Conservation (phyloP, 2,888 invertebrate species). For the Spilarctia lutea region DNA sequence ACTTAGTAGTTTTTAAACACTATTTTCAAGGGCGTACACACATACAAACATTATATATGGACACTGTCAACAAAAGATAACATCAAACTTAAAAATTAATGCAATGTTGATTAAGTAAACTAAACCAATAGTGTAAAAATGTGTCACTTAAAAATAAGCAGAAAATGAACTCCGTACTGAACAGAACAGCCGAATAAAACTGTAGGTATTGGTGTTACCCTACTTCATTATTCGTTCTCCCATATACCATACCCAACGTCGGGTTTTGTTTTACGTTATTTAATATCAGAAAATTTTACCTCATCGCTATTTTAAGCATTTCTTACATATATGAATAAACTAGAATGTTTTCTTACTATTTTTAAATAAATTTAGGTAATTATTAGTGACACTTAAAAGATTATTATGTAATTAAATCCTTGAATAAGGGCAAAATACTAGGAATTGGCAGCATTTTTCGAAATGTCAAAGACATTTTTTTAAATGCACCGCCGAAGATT, state of each 20-base stretch:
- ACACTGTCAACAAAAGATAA: slow-evolving; percentile 47
- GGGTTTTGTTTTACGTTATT: not conserved
- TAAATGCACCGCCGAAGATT: not conserved
- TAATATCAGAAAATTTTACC: not conserved
- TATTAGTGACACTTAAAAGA: not conserved
- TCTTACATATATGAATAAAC: not conserved
- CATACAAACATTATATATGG: slow-evolving; percentile 57
- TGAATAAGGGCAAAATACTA: not conserved
- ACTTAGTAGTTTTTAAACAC: slow-evolving; percentile 78
- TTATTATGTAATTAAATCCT: not conserved
- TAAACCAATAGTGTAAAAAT: slow-evolving; percentile 55
- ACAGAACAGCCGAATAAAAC: slow-evolving; percentile 38
- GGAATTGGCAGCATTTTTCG: not conserved
- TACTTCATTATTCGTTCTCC: not conserved
- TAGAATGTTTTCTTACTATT: not conserved
- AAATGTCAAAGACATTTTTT: slow-evolving; percentile 10
- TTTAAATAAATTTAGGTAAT: not conserved
- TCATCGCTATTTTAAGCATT: not conserved
- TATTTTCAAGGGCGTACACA: slow-evolving; percentile 82
- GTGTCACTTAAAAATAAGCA: slow-evolving; percentile 61
- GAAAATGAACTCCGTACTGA: slow-evolving; percentile 64
- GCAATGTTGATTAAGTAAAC: slow-evolving; percentile 45
- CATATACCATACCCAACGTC: not conserved
- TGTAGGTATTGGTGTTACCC: slow-evolving; percentile 55
- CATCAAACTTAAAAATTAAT: slow-evolving; percentile 46